phyloP scores from a whole-genome alignment of 2,113 vertebrate species.

The Zootoca vivipara region DNA sequence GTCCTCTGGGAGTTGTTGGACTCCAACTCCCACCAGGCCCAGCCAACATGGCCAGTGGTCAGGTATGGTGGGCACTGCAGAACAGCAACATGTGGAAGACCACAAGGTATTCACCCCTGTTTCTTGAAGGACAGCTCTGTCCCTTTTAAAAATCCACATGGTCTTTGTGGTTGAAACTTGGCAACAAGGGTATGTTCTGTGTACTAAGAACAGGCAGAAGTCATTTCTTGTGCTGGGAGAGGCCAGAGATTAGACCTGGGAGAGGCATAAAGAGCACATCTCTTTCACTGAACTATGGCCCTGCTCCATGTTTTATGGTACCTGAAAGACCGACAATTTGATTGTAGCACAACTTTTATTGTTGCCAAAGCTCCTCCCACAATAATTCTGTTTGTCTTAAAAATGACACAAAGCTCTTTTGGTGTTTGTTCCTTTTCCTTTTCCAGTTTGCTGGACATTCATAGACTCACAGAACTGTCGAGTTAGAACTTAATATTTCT shows the following conservation, averaged over 20 bases:
- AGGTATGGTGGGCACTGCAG: too few species aligned
- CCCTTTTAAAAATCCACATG: not conserved
- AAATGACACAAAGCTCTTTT: not conserved
- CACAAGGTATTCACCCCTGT: too few species aligned
- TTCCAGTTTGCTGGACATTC: not conserved
- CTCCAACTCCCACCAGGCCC: too few species aligned
- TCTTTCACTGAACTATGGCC: not conserved
- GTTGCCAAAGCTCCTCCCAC: not conserved
- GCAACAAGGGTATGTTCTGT: not conserved
- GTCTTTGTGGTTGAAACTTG: not conserved
- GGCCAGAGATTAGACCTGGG: not conserved
- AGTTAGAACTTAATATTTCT: not conserved
- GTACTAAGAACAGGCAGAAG: not conserved
- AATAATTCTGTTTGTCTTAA: not conserved
- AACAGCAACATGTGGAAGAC: too few species aligned
- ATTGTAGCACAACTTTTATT: not conserved
- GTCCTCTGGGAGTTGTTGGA: too few species aligned
- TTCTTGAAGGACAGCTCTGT: too few species aligned
- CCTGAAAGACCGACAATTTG: not conserved
- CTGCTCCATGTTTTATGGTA: not conserved
- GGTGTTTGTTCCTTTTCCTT: not conserved
- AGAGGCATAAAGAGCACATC: not conserved
- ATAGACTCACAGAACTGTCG: too few species aligned
- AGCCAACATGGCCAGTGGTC: too few species aligned
- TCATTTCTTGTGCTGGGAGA: not conserved